A percentile compares a stretch with the other conserved stretches of the same genome.
Conservation (phyloP, 2,888 invertebrate species). For the Dexiosoma caninum region DNA sequence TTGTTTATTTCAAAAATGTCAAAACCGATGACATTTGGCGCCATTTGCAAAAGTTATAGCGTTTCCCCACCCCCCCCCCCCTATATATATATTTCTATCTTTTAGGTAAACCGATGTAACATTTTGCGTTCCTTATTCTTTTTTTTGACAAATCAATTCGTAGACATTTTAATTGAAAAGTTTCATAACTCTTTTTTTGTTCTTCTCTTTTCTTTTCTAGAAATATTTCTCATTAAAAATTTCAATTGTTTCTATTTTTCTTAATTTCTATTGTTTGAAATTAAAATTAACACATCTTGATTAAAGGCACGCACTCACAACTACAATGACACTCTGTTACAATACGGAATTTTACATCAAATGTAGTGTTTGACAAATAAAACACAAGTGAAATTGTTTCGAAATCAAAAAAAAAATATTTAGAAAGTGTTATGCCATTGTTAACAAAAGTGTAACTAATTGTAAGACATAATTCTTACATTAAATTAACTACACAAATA, state of each 20-base stretch:
- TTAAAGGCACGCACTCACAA: not conserved
- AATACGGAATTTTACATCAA: constrained; percentile 19
- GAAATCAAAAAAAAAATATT: constrained; percentile 17
- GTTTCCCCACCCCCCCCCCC: too few relatives aligned
- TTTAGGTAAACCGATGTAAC: too few relatives aligned
- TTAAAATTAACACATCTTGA: not conserved
- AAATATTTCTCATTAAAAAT: not conserved
- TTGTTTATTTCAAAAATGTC: too few relatives aligned
- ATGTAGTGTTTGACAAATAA: constrained; percentile 45
- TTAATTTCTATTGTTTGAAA: constrained; percentile 1
- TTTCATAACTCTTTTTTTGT: constrained; percentile 24
- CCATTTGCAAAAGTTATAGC: too few relatives aligned
- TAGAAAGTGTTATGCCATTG: constrained; percentile 37
- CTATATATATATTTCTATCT: too few relatives aligned
- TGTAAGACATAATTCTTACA: constrained; percentile 66
- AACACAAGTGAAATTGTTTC: constrained; percentile 35
- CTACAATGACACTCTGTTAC: not conserved
- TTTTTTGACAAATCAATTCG: not conserved
- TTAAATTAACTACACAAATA: constrained; percentile 60
- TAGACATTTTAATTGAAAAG: constrained; percentile 35
- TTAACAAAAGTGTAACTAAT: constrained; percentile 63
- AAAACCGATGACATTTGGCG: too few relatives aligned
- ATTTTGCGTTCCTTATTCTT: too few relatives aligned
- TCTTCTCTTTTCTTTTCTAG: too few relatives aligned
- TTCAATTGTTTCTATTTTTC: constrained; percentile 16